Base-by-base conservation (phyloP, 2,113 vertebrate genomes). In the Syrrhaptes paradoxus region DNA sequence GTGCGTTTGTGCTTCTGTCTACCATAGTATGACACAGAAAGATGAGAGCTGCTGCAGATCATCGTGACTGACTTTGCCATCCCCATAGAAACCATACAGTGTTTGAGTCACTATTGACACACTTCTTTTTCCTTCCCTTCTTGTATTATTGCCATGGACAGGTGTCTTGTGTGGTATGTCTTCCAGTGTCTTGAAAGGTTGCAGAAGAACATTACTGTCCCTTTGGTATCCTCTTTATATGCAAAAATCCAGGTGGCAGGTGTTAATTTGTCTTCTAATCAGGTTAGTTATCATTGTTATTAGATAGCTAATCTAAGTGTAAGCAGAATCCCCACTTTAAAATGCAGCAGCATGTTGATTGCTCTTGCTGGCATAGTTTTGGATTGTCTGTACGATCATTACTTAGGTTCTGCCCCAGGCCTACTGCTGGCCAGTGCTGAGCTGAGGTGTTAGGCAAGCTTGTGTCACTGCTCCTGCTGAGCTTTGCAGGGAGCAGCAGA, bases 71-170 rank as follows among this genome's bases (percentile, higher is more conserved):
- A 7, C 54, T 62, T 24, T 73, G 63, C 34, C 46, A 49, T 51
- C 71, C 26, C 32, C 72, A 25, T 21, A 74, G 78, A 73, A 90
- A 34, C 48, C 41, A 11, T 59, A 10, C 48, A n/a, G 62, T 10
- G 38, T 71, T 84, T 84, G 34, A 43, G 28, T 73, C 55, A 26
- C 41, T 74, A 3, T 20, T 87, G 61, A 26, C 59, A 74, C 24
- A 6, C 13, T 75, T 62, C 26, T 70, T 55, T 76, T 67, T 17
- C 52, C 63, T 54, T 65, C 21, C 43, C 29, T 83, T 51, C 28
- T 72, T 55, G 11, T 2, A 2, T 36, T 43, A 13, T 34, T 58
- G 51, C 31, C 0, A 0, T 71, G 52, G 36, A 36, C 31, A 38
- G 45, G 10, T 70, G 17, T 43, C 34, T 31, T 63, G 48, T 76